phyloP scores from a whole-genome alignment of 2,888 invertebrate genomes.

The Sclerodermus sp. region DNA sequence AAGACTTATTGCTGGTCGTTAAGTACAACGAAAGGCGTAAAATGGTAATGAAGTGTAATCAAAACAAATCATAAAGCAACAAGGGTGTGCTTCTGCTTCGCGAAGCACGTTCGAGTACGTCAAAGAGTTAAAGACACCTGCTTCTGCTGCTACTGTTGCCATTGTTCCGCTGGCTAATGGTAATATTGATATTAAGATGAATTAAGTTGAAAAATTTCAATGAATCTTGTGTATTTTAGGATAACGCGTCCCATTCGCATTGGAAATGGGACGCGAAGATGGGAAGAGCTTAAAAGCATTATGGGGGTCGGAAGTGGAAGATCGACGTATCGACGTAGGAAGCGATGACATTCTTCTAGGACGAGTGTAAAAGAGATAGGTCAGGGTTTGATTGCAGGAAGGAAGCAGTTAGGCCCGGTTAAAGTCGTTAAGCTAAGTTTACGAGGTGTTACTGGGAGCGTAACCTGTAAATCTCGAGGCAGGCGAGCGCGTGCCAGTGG shows the following conservation, averaged over 20 bases:
- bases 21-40: constrained; percentile 48
- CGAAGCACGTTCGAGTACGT: not conserved
- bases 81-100: constrained; percentile 4
- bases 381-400: constrained; percentile 57
- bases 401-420: constrained; percentile 59
- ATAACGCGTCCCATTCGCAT: no score
- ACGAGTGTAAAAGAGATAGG: constrained; percentile 39
- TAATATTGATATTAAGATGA: no score
- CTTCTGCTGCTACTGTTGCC: no score
- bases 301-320: no score
- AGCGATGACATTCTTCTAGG: constrained; percentile 22
- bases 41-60: constrained; percentile 55
- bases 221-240: no score
- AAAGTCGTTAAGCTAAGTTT: constrained; percentile 59
- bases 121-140: constrained; percentile 13
- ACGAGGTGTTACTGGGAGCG: constrained; percentile 58
- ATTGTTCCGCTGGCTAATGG: no score
- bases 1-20: constrained; percentile 52
- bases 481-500: constrained; percentile 55
- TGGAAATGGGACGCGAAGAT: no score
- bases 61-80: constrained; percentile 55
- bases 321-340: no score
- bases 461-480: constrained; percentile 57
- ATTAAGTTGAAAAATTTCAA: no score
- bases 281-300: no score